These are phyloP conservation scores for Listrodromus nycthemerus DNA, from an alignment of 2,888 invertebrate genomes.

Conservation along the genomic window DNA sequence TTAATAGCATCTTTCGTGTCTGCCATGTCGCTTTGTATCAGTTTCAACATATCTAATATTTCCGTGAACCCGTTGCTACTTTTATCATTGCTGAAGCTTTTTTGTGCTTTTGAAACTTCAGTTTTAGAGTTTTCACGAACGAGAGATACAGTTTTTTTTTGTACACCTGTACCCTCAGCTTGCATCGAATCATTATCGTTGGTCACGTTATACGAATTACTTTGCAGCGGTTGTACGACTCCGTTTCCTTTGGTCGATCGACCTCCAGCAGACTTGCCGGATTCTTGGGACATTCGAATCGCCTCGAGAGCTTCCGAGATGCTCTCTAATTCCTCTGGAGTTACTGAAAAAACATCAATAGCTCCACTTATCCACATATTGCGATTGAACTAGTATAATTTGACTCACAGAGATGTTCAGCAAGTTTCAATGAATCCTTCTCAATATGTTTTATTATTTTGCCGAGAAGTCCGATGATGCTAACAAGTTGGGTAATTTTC, in stretches of 20 bases:
- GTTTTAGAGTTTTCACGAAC: neutral
- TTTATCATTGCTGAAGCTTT: neutral
- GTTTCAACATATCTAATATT: conserved; percentile 30
- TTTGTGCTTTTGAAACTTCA: neutral
- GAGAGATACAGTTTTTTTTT: neutral
- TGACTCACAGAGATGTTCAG: conserved; percentile 79
- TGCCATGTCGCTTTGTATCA: conserved; percentile 41
- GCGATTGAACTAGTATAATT: neutral
- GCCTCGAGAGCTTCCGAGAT: conserved; percentile 17
- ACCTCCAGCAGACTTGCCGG: neutral
- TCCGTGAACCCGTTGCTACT: neutral
- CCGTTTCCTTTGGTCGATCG: neutral
- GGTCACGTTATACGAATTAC: neutral
- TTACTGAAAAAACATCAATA: conserved; percentile 27
- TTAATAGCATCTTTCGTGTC: conserved; percentile 28
- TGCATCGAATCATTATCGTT: neutral
- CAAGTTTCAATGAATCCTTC: conserved; percentile 76
- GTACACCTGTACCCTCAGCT: neutral
- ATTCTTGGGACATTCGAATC: conserved; percentile 19
- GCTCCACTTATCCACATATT: neutral
- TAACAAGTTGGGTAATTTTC: neutral
- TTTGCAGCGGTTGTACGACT: neutral
- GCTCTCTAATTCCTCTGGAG: conserved; percentile 24
- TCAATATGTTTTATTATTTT: conserved; percentile 67
- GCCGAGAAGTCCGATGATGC: conserved; percentile 62